Percentiles rank a stretch among this genome's conserved stretches.
phyloP scores from a whole-genome alignment of 2,888 invertebrate species.

The Chrysolina oricalcia region DNA sequence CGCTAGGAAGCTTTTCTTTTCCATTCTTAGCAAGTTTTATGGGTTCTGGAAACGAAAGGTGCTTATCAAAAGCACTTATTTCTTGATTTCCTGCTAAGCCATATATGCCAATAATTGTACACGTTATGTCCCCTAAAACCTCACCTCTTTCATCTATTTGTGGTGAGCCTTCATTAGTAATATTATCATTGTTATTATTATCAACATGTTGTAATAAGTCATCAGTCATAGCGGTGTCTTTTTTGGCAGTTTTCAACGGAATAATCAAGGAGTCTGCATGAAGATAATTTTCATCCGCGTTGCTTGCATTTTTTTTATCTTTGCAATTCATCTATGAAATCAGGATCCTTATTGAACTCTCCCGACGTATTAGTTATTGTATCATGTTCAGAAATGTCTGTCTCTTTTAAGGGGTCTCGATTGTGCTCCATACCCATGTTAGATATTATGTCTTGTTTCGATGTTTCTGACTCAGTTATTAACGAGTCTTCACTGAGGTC shows the following conservation, averaged over 20 bases:
- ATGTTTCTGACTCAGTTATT: not conserved
- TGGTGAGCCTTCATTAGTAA: not conserved
- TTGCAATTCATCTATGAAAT: not conserved
- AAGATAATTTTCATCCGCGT: not conserved
- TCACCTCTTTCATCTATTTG: not conserved
- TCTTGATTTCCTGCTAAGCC: too few species aligned
- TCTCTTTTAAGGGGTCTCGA: not conserved
- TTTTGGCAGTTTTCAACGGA: not conserved
- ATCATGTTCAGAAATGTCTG: not conserved
- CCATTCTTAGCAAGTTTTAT: too few species aligned
- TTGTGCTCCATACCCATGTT: not conserved
- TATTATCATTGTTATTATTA: not conserved
- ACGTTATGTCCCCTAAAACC: too few species aligned
- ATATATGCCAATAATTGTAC: too few species aligned
- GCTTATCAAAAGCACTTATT: too few species aligned
- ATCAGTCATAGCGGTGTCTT: not conserved
- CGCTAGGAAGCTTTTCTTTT: too few species aligned
- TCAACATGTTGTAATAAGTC: not conserved
- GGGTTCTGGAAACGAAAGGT: too few species aligned
- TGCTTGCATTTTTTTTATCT: not conserved
- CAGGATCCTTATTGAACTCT: not conserved
- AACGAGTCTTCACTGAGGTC: not conserved
- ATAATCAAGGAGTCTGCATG: not conserved
- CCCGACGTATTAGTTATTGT: not conserved
- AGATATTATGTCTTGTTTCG: slow-evolving; percentile 1